Conservation (phyloP, 2,797 vertebrate species). For the Ptychadena robeensis region DNA sequence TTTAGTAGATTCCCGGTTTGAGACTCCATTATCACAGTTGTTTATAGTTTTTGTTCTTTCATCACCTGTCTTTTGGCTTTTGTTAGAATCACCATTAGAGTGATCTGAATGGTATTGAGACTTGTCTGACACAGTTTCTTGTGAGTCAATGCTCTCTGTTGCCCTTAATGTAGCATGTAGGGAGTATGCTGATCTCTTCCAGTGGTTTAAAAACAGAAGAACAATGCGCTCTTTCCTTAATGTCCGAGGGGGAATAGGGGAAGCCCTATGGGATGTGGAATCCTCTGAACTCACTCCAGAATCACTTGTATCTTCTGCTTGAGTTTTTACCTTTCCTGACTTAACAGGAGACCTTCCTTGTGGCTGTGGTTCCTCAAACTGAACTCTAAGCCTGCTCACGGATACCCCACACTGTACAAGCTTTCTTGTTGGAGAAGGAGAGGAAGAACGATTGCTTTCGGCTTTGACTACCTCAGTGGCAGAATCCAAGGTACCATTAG, state of each 20-base stretch:
- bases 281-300: constrained; percentile 79
- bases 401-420: constrained; percentile 90
- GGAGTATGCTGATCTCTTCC: constrained; percentile 87
- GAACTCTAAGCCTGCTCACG: constrained; percentile 84
- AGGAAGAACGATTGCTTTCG: constrained; percentile 39
- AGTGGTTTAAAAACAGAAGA: constrained; percentile 90
- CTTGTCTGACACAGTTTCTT: not conserved
- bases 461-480: not conserved
- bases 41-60: constrained; percentile 37
- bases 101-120: not conserved
- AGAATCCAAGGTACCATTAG: constrained; percentile 67
- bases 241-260: constrained; percentile 70
- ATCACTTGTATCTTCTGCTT: constrained; percentile 77
- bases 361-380: constrained; percentile 79
- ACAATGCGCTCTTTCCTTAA: constrained; percentile 91
- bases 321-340: constrained; percentile 29
- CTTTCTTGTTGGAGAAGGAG: constrained; percentile 75
- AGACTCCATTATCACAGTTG: constrained; percentile 49
- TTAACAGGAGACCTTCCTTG: not conserved
- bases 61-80: constrained; percentile 25
- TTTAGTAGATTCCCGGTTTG: constrained; percentile 22
- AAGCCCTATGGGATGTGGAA: constrained; percentile 51
- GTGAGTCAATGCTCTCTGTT: constrained; percentile 57
- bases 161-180: constrained; percentile 73
- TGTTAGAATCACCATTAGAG: constrained; percentile 2